Evolutionary conservation across 2,888 invertebrate species (phyloP).

Genomic region (Tenthredo mesomela): DNA sequence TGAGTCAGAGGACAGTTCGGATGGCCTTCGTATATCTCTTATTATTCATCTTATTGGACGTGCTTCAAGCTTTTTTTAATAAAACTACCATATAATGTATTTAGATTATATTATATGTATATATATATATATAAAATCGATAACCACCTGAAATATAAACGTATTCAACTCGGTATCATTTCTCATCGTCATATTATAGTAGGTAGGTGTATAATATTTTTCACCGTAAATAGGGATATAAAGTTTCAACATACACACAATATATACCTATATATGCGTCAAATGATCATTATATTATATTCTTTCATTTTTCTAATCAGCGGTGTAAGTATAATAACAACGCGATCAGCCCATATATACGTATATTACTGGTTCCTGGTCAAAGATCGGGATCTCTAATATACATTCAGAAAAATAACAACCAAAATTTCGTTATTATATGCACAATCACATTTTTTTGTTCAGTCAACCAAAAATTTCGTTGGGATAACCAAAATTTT

Average conservation of each 20-base stretch:
- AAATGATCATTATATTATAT: background rate
- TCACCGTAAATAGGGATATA: background rate
- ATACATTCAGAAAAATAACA: too few species aligned
- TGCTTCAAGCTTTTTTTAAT: background rate
- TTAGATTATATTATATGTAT: background rate
- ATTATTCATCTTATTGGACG: conserved; percentile 23
- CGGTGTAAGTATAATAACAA: background rate
- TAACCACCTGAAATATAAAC: conserved; percentile 25
- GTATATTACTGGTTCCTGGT: background rate
- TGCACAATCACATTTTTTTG: too few species aligned
- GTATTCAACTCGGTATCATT: background rate
- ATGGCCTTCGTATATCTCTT: conserved; percentile 49
- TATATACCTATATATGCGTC: background rate
- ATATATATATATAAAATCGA: background rate
- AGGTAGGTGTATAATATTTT: background rate
- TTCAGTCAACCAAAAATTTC: too few species aligned
- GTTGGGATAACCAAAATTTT: too few species aligned
- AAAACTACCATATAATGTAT: too few species aligned
- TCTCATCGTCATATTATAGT: background rate
- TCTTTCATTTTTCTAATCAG: background rate
- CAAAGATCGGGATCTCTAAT: background rate
- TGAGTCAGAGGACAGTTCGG: conserved; percentile 39
- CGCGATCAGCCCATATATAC: background rate
- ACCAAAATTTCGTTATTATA: too few species aligned
- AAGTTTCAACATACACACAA: conserved; percentile 11